Evolutionary conservation across 53 echinoderm and acorn worm species (phyloP), one percentile per base, ranked within the genome.

Genomic region (Holothuria leucospilota): DNA sequence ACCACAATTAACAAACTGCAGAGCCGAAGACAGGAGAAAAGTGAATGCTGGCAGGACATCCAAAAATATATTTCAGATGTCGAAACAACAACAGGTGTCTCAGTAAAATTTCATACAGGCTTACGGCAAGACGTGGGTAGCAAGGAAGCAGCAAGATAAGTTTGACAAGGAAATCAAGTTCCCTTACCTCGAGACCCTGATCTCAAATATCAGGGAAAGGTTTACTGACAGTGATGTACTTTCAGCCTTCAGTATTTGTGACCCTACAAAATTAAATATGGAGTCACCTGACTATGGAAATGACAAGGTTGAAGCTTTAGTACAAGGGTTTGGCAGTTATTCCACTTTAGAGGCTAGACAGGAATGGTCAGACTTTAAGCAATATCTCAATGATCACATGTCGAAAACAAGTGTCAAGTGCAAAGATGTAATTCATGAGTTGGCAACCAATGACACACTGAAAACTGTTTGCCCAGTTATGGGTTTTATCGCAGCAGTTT

Each of bases 331-430:
- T 34, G 3, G 34, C 34, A 49, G 49, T 49, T 13, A 49, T 49
- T 49, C 49, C 49, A 49, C 49, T 49, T 49, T 0, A 49, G 38
- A 23, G 69, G 29, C 29, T 68, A 24, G 68, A 28, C 23, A 68
- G 15, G 69, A 29, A 16, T 24, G 4, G 69, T 27, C 69, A 30
- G 49, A 49, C 49, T 69, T 69, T 4, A 69, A 29, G 5, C 26
- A 69, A 27, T 69, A 69, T 69, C 69, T 28, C 28, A 69, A 69
- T 28, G 69, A 69, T 69, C 69, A 69, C 29, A 24, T 69, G 69
- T 26, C 24, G 6, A 69, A 69, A 30, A 28, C 24, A 69, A 69
- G 29, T 28, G 29, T 69, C 14, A 69, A 69, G 69, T 69, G 69
- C 69, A 69, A 28, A 29, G 28, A 69, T 25, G 69, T 69, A 38